Evolutionary conservation across 2,797 vertebrate species (phyloP), one percentile per base, ranked within the genome.

Genomic region (Periophthalmus magnuspinnatus): DNA sequence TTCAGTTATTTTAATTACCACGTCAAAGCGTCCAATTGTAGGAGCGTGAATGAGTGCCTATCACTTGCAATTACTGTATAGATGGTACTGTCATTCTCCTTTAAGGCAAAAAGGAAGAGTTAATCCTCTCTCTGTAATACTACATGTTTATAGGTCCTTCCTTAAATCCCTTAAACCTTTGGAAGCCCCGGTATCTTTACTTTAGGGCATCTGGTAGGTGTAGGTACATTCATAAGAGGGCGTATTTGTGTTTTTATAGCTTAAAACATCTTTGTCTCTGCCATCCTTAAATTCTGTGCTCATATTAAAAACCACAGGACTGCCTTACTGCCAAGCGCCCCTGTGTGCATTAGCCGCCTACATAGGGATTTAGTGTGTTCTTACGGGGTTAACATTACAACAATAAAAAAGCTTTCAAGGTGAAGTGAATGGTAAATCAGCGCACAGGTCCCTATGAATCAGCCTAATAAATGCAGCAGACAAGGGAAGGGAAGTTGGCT

Each of bases 381-480:
- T 86, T 90, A 82, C 67, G 78, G 78, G 91, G 89, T 92, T 92
- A 91, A 90, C 88, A 84, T 91, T 93, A 88, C 89, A 89, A 91
- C 90, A 90, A 89, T 93, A 91, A 92, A 93, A 93, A 92, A 91
- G 90, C 90, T 93, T 92, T 93, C 87, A 92, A 89, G 89, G 88
- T 83, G 85, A 86, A 82, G 89, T 76, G 70, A 74, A 86, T 71
- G 80, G 81, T 93, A 94, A 92, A 93, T 93, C 89, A 90, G 72
- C 50, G 45, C 80, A 66, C 70, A 75, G 73, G 78, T 84, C 81
- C 74, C 65, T 41, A 79, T 86, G 83, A 87, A 86, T 78, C 57
- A 28, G 69, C 65, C 81, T 86, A 87, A 89, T 92, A 91, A 90
- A 90, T 74, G 80, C 78, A 78, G 77, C 78, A 81, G 76, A 80